phyloP scores from a whole-genome alignment of 2,113 vertebrate species.

The Onychostoma macrolepis region DNA sequence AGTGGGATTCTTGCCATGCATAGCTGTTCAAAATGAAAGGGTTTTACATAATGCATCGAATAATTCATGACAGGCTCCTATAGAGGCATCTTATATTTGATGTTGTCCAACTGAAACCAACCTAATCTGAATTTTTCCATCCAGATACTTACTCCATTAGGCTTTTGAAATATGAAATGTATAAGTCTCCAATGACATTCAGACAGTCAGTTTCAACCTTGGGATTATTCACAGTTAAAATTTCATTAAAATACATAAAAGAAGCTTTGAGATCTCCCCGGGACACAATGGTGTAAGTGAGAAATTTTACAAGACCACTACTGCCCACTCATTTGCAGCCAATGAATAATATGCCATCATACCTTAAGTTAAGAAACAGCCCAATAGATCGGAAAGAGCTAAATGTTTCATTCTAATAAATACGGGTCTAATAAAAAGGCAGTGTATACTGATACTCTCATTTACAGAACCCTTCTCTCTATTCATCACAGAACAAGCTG shows the following conservation, averaged over 20 bases:
- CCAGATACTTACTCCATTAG: not conserved
- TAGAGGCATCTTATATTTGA: conserved; percentile 1
- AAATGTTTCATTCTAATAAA: not conserved
- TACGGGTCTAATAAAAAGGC: not conserved
- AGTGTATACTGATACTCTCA: not conserved
- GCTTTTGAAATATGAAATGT: conserved; percentile 21
- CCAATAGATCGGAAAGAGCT: not conserved
- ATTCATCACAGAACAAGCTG: conserved; percentile 2
- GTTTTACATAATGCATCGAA: not conserved
- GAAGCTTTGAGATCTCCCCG: not conserved
- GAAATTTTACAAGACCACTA: conserved; percentile 3
- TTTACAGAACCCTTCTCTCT: not conserved
- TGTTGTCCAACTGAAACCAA: conserved; percentile 15
- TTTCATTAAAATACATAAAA: conserved; percentile 18
- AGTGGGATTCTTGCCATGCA: conserved; percentile 8
- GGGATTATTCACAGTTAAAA: not conserved
- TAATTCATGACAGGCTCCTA: not conserved
- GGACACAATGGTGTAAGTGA: not conserved
- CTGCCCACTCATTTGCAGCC: conserved; percentile 1
- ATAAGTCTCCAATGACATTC: not conserved
- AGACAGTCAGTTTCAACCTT: not conserved
- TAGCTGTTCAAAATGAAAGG: not conserved
- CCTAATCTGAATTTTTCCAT: not conserved
- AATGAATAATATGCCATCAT: conserved; percentile 16
- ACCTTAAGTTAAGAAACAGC: not conserved